Evolutionary conservation across 2,113 vertebrate species (phyloP).

Genomic region (Stigmatopora nigra): DNA sequence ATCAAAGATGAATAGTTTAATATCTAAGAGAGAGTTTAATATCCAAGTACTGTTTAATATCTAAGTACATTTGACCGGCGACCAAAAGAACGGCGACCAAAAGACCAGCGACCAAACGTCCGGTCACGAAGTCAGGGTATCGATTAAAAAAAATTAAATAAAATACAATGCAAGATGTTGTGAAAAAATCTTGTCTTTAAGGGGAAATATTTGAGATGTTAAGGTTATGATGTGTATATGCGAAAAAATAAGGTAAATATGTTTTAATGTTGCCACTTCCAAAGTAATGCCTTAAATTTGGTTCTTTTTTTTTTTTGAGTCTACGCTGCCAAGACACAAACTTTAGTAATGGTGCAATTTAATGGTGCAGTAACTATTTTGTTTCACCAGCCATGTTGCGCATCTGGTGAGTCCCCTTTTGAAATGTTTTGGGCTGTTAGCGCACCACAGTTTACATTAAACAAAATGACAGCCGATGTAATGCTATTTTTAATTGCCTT

Average conservation of each 20-base stretch:
- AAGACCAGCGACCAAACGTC: no score
- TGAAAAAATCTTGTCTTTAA: not conserved
- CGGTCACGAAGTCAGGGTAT: no score
- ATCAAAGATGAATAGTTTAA: no score
- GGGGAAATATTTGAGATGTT: not conserved
- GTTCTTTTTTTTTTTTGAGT: not conserved
- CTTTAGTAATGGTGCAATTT: not conserved
- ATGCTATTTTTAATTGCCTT: not conserved
- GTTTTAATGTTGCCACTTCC: not conserved
- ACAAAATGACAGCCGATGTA: not conserved
- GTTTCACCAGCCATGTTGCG: not conserved
- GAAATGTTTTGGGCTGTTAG: not conserved
- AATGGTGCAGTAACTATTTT: not conserved
- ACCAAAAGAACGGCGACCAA: no score
- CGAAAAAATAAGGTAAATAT: not conserved
- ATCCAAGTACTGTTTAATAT: no score
- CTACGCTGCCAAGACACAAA: not conserved
- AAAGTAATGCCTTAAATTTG: not conserved
- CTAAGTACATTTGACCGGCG: no score
- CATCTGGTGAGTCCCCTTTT: not conserved
- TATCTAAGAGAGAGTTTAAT: no score
- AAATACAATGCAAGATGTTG: not conserved
- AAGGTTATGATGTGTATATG: not conserved
- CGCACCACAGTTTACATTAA: not conserved
- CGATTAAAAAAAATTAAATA: conserved; percentile 12